Conservation (phyloP, 1,140 invertebrate species). For the Drosophila kanapiae region DNA sequence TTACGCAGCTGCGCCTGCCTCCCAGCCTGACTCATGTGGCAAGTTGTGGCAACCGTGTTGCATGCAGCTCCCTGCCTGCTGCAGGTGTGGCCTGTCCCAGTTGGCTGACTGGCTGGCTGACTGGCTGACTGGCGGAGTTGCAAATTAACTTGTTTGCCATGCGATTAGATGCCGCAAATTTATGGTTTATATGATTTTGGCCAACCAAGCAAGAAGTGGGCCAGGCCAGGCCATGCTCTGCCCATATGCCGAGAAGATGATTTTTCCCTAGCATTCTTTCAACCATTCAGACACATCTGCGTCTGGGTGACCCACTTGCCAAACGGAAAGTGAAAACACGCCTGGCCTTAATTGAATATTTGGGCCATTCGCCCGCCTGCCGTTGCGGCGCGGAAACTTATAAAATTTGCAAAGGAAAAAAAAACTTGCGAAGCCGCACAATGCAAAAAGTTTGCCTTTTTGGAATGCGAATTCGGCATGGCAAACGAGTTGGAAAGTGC, state of each 20-base stretch:
- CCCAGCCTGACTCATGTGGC: slow-evolving; percentile 34
- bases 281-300: slow-evolving; percentile 14
- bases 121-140: slow-evolving; percentile 44
- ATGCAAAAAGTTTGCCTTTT: slow-evolving; percentile 49
- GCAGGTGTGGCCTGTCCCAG: slow-evolving; percentile 63
- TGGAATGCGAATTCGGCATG: slow-evolving; percentile 5
- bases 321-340: slow-evolving; percentile 75
- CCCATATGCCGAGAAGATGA: slow-evolving; percentile 26
- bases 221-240: slow-evolving; percentile 28
- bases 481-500: slow-evolving; percentile 78
- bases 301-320: slow-evolving; percentile 57
- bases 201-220: slow-evolving; percentile 58
- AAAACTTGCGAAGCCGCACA: slow-evolving; percentile 20
- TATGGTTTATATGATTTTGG: slow-evolving; percentile 73
- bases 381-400: slow-evolving; percentile 32
- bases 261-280: slow-evolving; percentile 30
- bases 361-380: slow-evolving; percentile 51
- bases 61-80: slow-evolving; percentile 36
- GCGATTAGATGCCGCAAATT: slow-evolving; percentile 73
- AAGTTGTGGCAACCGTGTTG: slow-evolving; percentile 13
- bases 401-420: slow-evolving; percentile 52
- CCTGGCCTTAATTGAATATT: slow-evolving; percentile 74
- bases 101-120: slow-evolving; percentile 32
- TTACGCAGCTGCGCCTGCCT: slow-evolving; percentile 47
- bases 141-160: slow-evolving; percentile 75